Evolutionary conservation across 2,113 vertebrate genomes (phyloP).

Genomic region (Callipepla squamata): DNA sequence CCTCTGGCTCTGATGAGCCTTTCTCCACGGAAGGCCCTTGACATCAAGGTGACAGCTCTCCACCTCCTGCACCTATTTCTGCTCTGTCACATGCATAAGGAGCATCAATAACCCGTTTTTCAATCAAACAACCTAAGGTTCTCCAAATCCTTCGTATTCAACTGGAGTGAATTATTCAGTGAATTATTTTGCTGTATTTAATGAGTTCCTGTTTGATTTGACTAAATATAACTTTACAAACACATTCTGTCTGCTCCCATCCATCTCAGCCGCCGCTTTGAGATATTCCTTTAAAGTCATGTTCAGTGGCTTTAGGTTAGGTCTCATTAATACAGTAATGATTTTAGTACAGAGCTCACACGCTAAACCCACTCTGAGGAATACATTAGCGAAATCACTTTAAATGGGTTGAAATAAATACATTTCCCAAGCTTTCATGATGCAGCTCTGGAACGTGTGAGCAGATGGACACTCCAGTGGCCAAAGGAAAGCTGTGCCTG

Average conservation of each 20-base stretch:
- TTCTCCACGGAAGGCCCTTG: not conserved
- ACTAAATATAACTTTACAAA: slow-evolving; percentile 26
- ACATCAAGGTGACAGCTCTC: slow-evolving; percentile 21
- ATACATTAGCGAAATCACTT: slow-evolving; percentile 14
- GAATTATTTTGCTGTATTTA: slow-evolving; percentile 62
- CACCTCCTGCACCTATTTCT: slow-evolving; percentile 18
- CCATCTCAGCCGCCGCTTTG: slow-evolving; percentile 21
- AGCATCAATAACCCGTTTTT: slow-evolving; percentile 51
- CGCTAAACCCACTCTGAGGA: slow-evolving; percentile 21
- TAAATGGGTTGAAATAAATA: slow-evolving; percentile 44
- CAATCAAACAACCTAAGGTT: slow-evolving; percentile 59
- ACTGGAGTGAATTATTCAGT: slow-evolving; percentile 50
- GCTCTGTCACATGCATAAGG: not conserved
- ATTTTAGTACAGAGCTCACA: slow-evolving; percentile 43
- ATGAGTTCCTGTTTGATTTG: slow-evolving; percentile 55
- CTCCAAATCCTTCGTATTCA: slow-evolving; percentile 39
- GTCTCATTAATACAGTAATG: slow-evolving; percentile 55
- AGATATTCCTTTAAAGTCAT: slow-evolving; percentile 29
- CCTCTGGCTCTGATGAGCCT: not conserved
- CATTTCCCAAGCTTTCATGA: not conserved
- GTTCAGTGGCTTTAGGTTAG: slow-evolving; percentile 46
- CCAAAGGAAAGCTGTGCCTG: not conserved
- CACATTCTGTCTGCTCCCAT: slow-evolving; percentile 15
- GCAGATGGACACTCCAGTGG: not conserved
- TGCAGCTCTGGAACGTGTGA: not conserved